phyloP scores from a whole-genome alignment of 2,113 vertebrate species.

The human region DNA sequence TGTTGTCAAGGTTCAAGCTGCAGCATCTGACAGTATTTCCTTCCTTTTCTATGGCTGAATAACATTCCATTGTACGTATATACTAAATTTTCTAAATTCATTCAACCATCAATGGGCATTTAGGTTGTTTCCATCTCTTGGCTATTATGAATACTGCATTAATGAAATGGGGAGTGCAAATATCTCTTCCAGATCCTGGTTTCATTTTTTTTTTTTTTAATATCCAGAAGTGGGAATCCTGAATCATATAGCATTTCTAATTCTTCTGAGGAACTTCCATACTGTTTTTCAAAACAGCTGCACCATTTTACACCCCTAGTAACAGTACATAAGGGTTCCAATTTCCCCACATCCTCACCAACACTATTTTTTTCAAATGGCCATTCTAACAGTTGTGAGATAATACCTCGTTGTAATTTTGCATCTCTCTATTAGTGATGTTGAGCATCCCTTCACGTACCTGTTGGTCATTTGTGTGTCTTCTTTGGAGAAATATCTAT shows the following conservation, averaged over 20 bases:
- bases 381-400: neutral
- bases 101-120: neutral
- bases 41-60: neutral
- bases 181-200: neutral
- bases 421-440: neutral
- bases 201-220: neutral
- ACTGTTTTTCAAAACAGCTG: neutral
- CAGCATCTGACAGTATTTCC: neutral
- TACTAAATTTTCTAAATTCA: neutral
- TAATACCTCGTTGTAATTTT: neutral
- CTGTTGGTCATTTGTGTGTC: neutral
- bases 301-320: neutral
- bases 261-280: neutral
- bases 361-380: neutral
- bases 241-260: neutral
- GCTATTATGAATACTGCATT: neutral
- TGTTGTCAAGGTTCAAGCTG: neutral
- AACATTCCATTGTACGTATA: neutral
- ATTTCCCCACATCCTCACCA: neutral
- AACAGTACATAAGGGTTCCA: neutral
- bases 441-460: neutral
- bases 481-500: neutral
- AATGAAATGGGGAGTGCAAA: neutral
- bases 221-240: neutral
- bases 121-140: neutral